Evolutionary conservation across 2,888 invertebrate species (phyloP).

Genomic region (Cosmorhoe ocellata): DNA sequence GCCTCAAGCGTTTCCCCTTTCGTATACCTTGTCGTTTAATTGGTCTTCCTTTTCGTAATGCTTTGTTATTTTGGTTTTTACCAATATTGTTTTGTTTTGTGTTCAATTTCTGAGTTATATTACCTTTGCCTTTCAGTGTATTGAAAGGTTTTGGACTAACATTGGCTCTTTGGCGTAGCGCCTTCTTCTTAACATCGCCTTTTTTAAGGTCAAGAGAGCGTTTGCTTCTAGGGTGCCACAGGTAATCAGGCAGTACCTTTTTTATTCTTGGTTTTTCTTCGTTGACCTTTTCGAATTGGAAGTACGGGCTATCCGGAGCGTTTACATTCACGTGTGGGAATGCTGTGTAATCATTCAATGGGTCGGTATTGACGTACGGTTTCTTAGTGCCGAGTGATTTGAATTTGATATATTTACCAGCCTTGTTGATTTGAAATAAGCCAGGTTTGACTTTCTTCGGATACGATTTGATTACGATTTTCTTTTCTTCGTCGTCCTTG

Average conservation of each 20-base stretch:
- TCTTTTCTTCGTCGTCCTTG: slow-evolving; percentile 22
- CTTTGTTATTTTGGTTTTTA: slow-evolving; percentile 1
- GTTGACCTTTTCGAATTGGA: slow-evolving; percentile 36
- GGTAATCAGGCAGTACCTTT: slow-evolving; percentile 47
- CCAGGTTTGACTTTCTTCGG: slow-evolving; percentile 46
- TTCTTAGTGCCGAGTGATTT: slow-evolving; percentile 1
- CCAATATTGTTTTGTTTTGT: neutral
- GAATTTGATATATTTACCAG: slow-evolving; percentile 44
- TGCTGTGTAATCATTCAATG: slow-evolving; percentile 44
- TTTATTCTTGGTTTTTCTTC: slow-evolving; percentile 51
- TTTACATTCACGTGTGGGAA: slow-evolving; percentile 36
- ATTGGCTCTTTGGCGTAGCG: neutral
- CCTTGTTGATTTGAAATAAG: slow-evolving; percentile 45
- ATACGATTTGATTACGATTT: slow-evolving; percentile 28
- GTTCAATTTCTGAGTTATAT: neutral
- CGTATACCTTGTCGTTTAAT: neutral
- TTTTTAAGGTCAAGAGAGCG: slow-evolving; percentile 34
- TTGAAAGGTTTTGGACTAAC: neutral
- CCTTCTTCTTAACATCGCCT: neutral
- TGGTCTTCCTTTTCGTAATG: neutral
- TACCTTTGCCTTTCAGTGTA: neutral
- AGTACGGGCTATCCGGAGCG: slow-evolving; percentile 52
- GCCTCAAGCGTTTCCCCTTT: neutral
- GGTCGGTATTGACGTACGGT: slow-evolving; percentile 10
- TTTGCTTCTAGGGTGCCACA: slow-evolving; percentile 39